Percentiles rank a stretch among this genome's conserved stretches.
Conservation (phyloP, 1,140 invertebrate genomes). For the Temnothorax longispinosus region DNA sequence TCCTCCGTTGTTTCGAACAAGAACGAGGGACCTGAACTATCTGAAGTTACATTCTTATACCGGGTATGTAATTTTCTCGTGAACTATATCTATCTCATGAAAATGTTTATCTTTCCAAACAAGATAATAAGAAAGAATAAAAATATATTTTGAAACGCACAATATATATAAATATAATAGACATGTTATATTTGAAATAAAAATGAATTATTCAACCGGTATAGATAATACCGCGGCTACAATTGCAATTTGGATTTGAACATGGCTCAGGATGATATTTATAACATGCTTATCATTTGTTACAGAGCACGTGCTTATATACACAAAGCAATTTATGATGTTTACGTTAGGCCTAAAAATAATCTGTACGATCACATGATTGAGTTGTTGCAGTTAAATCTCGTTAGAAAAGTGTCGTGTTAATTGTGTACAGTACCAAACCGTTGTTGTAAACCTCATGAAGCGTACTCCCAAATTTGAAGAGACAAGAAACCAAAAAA, state of each 20-base stretch:
- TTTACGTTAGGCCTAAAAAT: conserved; percentile 58
- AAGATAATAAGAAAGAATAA: conserved; percentile 17
- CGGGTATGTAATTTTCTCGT: not conserved
- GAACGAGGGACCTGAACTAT: not conserved
- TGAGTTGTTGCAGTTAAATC: conserved; percentile 84
- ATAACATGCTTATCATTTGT: conserved; percentile 43
- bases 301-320: conserved; percentile 31
- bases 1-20: not conserved
- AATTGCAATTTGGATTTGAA: conserved; percentile 22
- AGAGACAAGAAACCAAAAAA: conserved; percentile 17
- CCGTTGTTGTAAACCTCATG: conserved; percentile 82
- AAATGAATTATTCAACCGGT: conserved; percentile 21
- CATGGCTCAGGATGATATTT: conserved; percentile 36
- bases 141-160: conserved; percentile 26
- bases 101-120: conserved; percentile 19
- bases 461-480: conserved; percentile 85
- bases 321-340: conserved; percentile 3
- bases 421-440: conserved; percentile 48
- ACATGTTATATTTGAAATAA: not conserved
- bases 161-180: conserved; percentile 33
- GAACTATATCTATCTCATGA: not conserved
- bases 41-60: conserved; percentile 8
- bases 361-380: conserved; percentile 9
- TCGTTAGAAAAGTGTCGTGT: conserved; percentile 81
- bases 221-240: not conserved